A percentile compares a stretch with the other conserved stretches of the same genome.
These are phyloP conservation scores for Eubasilissa splendida DNA, from an alignment of 2,888 invertebrate species.

Conservation along the genomic window DNA sequence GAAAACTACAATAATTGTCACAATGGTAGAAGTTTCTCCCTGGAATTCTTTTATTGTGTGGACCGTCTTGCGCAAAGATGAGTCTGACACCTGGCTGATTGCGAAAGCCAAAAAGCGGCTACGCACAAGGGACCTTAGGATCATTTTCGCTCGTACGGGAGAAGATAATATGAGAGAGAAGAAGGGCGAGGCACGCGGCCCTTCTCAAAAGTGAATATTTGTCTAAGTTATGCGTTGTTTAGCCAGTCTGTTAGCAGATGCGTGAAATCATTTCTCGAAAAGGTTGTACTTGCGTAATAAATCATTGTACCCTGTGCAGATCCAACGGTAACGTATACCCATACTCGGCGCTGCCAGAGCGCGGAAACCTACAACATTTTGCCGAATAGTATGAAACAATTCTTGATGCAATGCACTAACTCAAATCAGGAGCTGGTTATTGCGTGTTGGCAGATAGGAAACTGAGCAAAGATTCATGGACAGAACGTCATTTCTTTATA, in stretches of 20 bases:
- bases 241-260: constrained; percentile 53
- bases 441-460: too few species aligned
- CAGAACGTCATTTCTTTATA: too few species aligned
- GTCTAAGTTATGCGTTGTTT: constrained; percentile 50
- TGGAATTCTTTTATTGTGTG: constrained; percentile 57
- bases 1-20: constrained; percentile 49
- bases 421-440: too few species aligned
- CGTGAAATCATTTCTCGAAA: constrained; percentile 47
- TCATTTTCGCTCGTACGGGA: constrained; percentile 23
- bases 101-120: constrained; percentile 17
- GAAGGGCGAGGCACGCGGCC: constrained; percentile 48
- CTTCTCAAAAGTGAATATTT: constrained; percentile 47
- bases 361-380: too few species aligned
- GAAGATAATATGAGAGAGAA: background rate
- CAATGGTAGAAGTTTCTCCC: constrained; percentile 52
- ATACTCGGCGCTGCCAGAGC: too few species aligned
- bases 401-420: too few species aligned
- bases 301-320: constrained; percentile 3
- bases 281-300: constrained; percentile 34
- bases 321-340: background rate
- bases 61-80: constrained; percentile 55
- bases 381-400: too few species aligned
- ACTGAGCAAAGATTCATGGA: too few species aligned
- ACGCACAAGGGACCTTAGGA: background rate
- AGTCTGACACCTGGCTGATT: constrained; percentile 45